phyloP scores from a whole-genome alignment of 2,888 invertebrate genomes.

The Lymantria monacha region DNA sequence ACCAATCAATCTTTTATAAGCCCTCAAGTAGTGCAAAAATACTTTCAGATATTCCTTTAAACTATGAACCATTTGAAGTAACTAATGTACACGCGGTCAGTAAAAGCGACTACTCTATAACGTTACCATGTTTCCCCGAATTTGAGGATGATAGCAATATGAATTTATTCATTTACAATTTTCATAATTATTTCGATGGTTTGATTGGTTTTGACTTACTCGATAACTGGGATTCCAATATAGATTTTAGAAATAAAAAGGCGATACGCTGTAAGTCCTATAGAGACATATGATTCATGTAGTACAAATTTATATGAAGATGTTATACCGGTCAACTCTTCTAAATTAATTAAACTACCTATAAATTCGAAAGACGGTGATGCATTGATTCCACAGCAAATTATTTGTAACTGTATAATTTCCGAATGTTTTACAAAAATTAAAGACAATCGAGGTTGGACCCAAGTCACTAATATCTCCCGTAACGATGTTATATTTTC shows the following conservation, averaged over 20 bases:
- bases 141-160: conserved; percentile 14
- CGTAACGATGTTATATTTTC: background rate
- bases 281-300: conserved; percentile 22
- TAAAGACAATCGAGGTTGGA: background rate
- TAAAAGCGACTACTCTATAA: conserved; percentile 29
- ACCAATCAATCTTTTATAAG: conserved; percentile 32
- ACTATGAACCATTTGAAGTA: conserved; percentile 32
- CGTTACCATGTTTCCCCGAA: conserved; percentile 23
- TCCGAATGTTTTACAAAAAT: background rate
- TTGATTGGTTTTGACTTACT: conserved; percentile 32
- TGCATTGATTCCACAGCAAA: conserved; percentile 17
- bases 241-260: conserved; percentile 28
- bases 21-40: conserved; percentile 20
- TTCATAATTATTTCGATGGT: conserved; percentile 36
- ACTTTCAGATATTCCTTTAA: conserved; percentile 8
- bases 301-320: conserved; percentile 30
- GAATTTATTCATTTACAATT: conserved; percentile 29
- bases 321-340: conserved; percentile 24
- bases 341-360: conserved; percentile 25
- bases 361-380: conserved; percentile 23
- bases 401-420: conserved; percentile 21
- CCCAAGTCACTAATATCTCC: background rate
- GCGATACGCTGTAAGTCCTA: conserved; percentile 10
- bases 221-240: conserved; percentile 22
- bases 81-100: conserved; percentile 28